These are phyloP conservation scores for Sarcophaga variegata DNA, from an alignment of 2,888 invertebrate species.

Conservation along the genomic window DNA sequence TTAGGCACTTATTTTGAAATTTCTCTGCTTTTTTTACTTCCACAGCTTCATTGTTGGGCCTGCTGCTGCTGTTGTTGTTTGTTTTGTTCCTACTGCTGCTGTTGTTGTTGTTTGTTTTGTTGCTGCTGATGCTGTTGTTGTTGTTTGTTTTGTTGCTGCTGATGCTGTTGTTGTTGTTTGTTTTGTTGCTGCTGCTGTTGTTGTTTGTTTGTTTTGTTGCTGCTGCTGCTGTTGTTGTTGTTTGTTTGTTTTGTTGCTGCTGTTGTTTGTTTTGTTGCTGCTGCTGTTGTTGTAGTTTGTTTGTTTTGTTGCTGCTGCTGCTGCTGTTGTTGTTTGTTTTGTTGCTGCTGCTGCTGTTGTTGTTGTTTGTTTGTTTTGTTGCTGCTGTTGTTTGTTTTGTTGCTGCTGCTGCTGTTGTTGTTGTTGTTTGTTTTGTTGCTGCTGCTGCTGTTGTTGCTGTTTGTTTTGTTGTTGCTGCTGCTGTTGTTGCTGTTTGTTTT, in stretches of 20 bases:
- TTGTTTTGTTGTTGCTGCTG: too few species aligned
- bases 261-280: conserved; percentile 22
- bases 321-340: conserved; percentile 33
- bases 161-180: conserved; percentile 9
- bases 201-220: too few species aligned
- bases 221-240: too few species aligned
- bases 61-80: too few species aligned
- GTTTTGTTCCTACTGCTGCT: background rate
- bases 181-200: too few species aligned
- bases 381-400: too few species aligned
- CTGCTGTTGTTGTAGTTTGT: too few species aligned
- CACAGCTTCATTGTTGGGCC: background rate
- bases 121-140: too few species aligned
- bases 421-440: background rate
- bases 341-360: conserved; percentile 81
- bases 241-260: conserved; percentile 4
- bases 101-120: conserved; percentile 3
- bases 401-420: too few species aligned
- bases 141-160: background rate
- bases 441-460: conserved; percentile 9
- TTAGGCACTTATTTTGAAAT: background rate
- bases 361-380: conserved; percentile 25
- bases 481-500: too few species aligned
- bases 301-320: too few species aligned
- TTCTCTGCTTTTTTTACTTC: background rate